phyloP scores from a whole-genome alignment of 2,113 vertebrate species.

The Orthonyx spaldingii region DNA sequence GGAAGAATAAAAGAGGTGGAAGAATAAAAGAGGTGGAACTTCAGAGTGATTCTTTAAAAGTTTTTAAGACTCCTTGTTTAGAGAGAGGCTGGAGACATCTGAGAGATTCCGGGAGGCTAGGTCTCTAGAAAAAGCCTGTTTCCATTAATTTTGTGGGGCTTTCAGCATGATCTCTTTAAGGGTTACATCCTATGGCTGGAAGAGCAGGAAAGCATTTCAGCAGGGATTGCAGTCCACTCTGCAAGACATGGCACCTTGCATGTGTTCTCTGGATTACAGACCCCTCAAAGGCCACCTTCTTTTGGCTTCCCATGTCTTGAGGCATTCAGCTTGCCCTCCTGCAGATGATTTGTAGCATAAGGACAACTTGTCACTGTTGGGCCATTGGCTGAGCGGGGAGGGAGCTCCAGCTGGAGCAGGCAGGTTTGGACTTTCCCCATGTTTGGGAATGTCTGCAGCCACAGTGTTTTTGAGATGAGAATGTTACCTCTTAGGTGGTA shows the following conservation, averaged over 20 bases:
- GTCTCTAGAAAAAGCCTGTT: not conserved
- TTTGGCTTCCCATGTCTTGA: not conserved
- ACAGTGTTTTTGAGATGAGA: rapidly evolving
- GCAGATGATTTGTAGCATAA: no score
- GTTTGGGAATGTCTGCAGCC: not conserved
- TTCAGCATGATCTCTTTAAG: not conserved
- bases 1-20: not conserved
- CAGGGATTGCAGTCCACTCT: not conserved
- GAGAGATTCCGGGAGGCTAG: not conserved
- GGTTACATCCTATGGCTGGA: rapidly evolving
- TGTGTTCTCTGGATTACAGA: not conserved
- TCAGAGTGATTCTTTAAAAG: not conserved
- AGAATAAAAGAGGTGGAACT: not conserved
- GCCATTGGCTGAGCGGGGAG: rapidly evolving
- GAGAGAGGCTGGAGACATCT: not conserved
- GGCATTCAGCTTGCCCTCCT: not conserved
- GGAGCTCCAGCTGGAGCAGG: not conserved
- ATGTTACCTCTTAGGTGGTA: not conserved
- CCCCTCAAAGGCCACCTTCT: not conserved
- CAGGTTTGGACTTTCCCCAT: not conserved
- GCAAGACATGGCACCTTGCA: not conserved
- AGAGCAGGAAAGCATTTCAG: not conserved
- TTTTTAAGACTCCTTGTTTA: not conserved
- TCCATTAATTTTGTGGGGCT: not conserved
- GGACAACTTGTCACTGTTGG: not conserved